Conservation (phyloP, 1,140 invertebrate genomes). For the Brachionus koreanus region DNA sequence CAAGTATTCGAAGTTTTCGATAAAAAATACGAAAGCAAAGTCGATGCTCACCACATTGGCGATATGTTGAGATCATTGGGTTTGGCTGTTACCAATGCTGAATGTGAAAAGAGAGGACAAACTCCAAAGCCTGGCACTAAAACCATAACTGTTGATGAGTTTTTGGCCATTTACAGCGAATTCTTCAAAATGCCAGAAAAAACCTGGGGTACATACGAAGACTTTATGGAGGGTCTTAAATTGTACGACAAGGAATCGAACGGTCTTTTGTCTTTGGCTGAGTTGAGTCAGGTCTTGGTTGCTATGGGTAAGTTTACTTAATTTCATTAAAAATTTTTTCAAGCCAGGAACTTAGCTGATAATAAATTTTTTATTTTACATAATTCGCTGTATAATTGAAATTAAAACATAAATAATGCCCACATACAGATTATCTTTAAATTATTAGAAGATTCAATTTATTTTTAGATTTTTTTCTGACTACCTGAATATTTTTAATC, state of each 20-base stretch:
- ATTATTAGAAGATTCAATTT: too few relatives aligned
- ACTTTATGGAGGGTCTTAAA: conserved; percentile 46
- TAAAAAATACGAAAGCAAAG: conserved; percentile 45
- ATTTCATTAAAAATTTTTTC: neutral
- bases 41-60: conserved; percentile 39
- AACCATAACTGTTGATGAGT: conserved; percentile 43
- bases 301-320: conserved; percentile 29
- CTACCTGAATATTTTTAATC: too few relatives aligned
- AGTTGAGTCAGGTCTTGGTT: conserved; percentile 42
- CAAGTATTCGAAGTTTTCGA: conserved; percentile 45
- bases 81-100: conserved; percentile 9
- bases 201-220: conserved; percentile 44
- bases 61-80: conserved; percentile 45
- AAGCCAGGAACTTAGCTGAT: neutral
- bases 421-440: too few relatives aligned
- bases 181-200: conserved; percentile 45
- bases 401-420: too few relatives aligned
- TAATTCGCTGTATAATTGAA: too few relatives aligned
- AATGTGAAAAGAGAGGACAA: conserved; percentile 43
- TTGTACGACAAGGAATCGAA: conserved; percentile 45
- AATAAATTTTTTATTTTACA: too few relatives aligned
- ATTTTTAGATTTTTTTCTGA: too few relatives aligned
- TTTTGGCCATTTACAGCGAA: conserved; percentile 43
- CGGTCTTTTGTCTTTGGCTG: conserved; percentile 40
- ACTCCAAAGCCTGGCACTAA: conserved; percentile 43